phyloP scores from a whole-genome alignment of 2,797 vertebrate genomes.

The Neostethus bicornis region DNA sequence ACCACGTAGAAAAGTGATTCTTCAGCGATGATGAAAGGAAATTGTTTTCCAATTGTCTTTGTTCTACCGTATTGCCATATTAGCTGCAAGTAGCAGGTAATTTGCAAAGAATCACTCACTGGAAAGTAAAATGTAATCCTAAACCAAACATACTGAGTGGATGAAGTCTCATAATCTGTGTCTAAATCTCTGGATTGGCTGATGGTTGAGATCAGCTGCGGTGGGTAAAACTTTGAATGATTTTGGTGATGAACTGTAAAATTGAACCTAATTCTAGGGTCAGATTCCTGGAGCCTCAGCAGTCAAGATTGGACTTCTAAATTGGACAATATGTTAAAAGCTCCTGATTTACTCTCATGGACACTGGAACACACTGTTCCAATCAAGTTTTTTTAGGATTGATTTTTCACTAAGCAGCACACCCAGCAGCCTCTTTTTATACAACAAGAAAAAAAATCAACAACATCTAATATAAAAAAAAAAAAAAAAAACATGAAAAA shows the following conservation, averaged over 20 bases:
- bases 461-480: too few relatives aligned
- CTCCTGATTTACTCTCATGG: too few relatives aligned
- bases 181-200: neutral
- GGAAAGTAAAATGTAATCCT: slow-evolving; percentile 21
- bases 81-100: slow-evolving; percentile 11
- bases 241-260: neutral
- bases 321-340: too few relatives aligned
- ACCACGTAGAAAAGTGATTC: slow-evolving; percentile 28
- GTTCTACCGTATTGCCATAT: slow-evolving; percentile 24
- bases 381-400: too few relatives aligned
- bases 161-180: neutral
- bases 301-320: too few relatives aligned
- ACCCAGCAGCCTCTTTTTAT: too few relatives aligned
- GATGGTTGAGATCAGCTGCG: neutral
- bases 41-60: slow-evolving; percentile 29
- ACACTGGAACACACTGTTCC: too few relatives aligned
- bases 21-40: slow-evolving; percentile 40
- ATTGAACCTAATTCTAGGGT: too few relatives aligned
- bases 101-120: slow-evolving; percentile 32
- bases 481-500: too few relatives aligned
- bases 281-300: too few relatives aligned
- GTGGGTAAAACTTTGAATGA: neutral
- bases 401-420: too few relatives aligned
- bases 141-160: neutral
- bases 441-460: too few relatives aligned